These are phyloP conservation scores for Zaprionus ghesquierei DNA, from an alignment of 1,140 invertebrate species.

Conservation along the genomic window DNA sequence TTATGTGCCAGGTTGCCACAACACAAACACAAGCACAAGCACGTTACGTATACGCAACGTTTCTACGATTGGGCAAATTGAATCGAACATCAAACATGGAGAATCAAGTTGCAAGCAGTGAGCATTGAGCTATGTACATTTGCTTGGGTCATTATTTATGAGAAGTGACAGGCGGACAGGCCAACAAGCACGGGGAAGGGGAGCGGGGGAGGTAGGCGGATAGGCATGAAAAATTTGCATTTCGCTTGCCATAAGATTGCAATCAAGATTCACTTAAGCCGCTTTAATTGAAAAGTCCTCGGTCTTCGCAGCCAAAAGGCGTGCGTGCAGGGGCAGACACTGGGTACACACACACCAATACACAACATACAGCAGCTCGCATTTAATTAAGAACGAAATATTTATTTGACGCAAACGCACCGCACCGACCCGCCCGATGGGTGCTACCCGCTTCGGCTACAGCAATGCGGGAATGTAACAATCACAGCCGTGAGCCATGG, in stretches of 20 bases:
- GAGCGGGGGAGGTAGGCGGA: neutral
- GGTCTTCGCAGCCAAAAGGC: neutral
- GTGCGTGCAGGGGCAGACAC: neutral
- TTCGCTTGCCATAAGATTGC: constrained; percentile 62
- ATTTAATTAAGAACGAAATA: constrained; percentile 80
- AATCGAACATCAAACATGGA: constrained; percentile 31
- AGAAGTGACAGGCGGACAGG: constrained; percentile 31
- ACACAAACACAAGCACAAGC: constrained; percentile 2
- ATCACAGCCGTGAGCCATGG: neutral
- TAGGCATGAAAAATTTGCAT: constrained; percentile 56
- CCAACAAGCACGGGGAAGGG: neutral
- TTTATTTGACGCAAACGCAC: constrained; percentile 57
- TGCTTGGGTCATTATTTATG: constrained; percentile 57
- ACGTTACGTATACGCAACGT: neutral
- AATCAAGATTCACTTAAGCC: constrained; percentile 74
- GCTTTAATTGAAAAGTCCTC: constrained; percentile 64
- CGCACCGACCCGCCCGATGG: neutral
- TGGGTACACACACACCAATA: neutral
- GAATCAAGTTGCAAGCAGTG: neutral
- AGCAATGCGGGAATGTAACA: neutral
- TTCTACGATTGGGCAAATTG: neutral
- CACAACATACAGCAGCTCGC: constrained; percentile 31
- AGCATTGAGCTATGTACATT: constrained; percentile 12
- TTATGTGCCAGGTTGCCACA: constrained; percentile 33
- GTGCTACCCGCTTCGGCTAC: neutral